Evolutionary conservation across 1,140 invertebrate species (phyloP), one percentile per base, ranked within the genome.

Genomic region (Euschistus heros): DNA sequence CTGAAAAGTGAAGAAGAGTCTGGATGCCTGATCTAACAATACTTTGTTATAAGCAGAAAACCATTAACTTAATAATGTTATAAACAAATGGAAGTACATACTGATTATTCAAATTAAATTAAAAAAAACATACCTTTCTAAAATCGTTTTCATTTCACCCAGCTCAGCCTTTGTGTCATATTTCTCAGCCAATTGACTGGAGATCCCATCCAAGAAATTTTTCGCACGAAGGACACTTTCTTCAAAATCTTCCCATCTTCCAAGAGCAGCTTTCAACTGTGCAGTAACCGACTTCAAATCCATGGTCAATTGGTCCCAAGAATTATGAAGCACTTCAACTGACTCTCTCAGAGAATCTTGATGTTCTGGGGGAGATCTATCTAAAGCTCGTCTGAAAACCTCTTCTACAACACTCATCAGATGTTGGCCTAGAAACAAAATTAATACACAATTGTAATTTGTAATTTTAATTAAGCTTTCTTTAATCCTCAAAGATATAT

Each of bases 131-230:
- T 86, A 92, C 72, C 89, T 84, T 73, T 96, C 93, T 1, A 92
- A 77, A 22, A 91, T 78, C 0, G 90, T 93, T 75, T 92, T 93
- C 85, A 94, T 93, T 77, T 94, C 91, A 60, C 89, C 86, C 7
- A 93, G 76, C 76, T 94, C 91, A 33, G 88, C 89, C 71, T 86
- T 87, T 0, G 86, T 87, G 54, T 85, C 79, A 0, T 84, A 80
- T 17, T 82, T 76, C 61, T 80, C 78, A 65, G 83, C 79, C 0
- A 92, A 72, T 55, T 81, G 77, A 74, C 87, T 85, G 54, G 83
- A 82, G 0, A 67, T 47, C 0, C 46, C 52, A 7, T 74, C 78
- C 0, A 91, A 77, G 88, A 89, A 91, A 71, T 81, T 80, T 26
- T 86, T 81, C 0, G 92, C 78, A 54, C 80, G 82, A 33, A 79